Evolutionary conservation across 2,797 vertebrate genomes (phyloP).

Genomic region (Erpetoichthys calabaricus): DNA sequence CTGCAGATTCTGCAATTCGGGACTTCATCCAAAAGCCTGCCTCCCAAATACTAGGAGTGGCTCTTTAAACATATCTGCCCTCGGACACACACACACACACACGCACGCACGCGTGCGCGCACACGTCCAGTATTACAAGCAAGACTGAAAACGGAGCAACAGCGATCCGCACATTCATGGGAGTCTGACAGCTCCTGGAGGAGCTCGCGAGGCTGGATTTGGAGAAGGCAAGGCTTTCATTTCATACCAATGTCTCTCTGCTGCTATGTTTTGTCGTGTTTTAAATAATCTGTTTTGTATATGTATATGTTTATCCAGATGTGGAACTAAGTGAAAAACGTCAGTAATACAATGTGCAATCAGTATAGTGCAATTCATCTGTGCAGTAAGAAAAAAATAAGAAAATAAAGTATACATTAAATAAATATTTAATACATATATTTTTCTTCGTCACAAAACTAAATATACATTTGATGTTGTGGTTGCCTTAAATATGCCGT

Average conservation of each 20-base stretch:
- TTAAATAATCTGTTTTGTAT: no score
- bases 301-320: no score
- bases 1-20: slow-evolving; percentile 35
- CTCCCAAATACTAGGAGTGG: slow-evolving; percentile 33
- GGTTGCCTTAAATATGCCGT: no score
- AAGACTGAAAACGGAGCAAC: slow-evolving; percentile 18
- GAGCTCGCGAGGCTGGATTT: slow-evolving; percentile 19
- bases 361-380: no score
- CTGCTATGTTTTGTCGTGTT: no score
- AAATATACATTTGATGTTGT: no score
- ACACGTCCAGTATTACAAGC: slow-evolving; percentile 17
- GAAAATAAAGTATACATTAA: no score
- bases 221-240: slow-evolving; percentile 13
- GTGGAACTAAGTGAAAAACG: no score
- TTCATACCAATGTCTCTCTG: background rate
- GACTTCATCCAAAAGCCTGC: slow-evolving; percentile 25
- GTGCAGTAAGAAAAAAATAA: no score
- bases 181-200: slow-evolving; percentile 24
- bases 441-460: no score
- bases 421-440: no score
- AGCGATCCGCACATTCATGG: slow-evolving; percentile 21
- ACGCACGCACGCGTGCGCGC: slow-evolving; percentile 8
- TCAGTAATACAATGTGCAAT: no score
- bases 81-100: slow-evolving; percentile 15
- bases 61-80: slow-evolving; percentile 19